Base-by-base conservation (phyloP, 2,797 vertebrate genomes). In the Melanogrammus aeglefinus region DNA sequence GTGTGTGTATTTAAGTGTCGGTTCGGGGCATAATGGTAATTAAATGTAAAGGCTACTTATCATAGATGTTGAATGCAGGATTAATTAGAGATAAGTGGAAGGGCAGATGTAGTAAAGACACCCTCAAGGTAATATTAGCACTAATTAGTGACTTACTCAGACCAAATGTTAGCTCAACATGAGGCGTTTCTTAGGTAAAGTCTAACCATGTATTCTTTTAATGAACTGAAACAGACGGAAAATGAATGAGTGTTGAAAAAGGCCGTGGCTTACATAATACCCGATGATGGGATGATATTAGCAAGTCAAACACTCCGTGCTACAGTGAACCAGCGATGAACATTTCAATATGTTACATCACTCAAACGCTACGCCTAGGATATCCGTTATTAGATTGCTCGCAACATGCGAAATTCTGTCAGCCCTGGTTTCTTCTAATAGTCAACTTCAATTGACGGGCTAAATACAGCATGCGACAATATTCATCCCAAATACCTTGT, bases 21-120 rank as follows among this genome's bases (percentile, higher is more conserved):
- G 21, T 63, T 63, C 57, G 2, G 57, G 57, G 57, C 57, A 24
- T 63, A 63, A 24, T 63, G 57, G 57, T 24, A n/a, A 8, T 63
- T 63, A 63, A n/a, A 63, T 63, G 21, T 63, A 63, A 63, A 63
- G 5, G 57, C 6, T 6, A 63, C 21, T n/a, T 24, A 63, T 63
- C 57, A 9, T n/a, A 24, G 57, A 24, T 63, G 21, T 24, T 24
- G 57, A 63, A n/a, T 63, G 21, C 21, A 63, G 57, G 57, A 63
- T 63, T 63, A 63, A 63, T 63, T 63, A 63, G 57, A 63, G 57
- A 24, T 63, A 24, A 63, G 57, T 63, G 57, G 57, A 63, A 63
- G 57, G 57, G 57, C 57, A 63, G 21, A 24, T 24, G 9, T 6
- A 63, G 57, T 24, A 24, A 24, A 9, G 57, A 63, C 57, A 63